phyloP scores from a whole-genome alignment of 2,797 vertebrate species.

The Ctenochaetus hawaiiensis region DNA sequence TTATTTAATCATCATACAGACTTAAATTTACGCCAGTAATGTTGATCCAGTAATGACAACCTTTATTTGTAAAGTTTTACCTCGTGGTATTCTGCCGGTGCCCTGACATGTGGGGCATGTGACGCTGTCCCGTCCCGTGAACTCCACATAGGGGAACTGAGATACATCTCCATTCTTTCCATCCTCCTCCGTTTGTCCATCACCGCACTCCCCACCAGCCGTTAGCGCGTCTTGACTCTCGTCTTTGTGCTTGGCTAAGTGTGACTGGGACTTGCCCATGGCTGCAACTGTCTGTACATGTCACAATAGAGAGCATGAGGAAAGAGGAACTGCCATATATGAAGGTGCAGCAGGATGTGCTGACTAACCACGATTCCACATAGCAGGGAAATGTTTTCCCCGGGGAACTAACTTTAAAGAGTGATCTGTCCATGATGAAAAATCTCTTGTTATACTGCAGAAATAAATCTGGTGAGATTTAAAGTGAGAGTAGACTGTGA shows the following conservation, averaged over 20 bases:
- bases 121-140: constrained; percentile 93
- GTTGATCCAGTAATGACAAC: not conserved
- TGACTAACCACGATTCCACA: constrained; percentile 41
- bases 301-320: constrained; percentile 25
- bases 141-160: constrained; percentile 91
- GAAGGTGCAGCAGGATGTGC: constrained; percentile 20
- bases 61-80: constrained; percentile 69
- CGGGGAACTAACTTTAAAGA: constrained; percentile 18
- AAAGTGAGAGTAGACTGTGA: not conserved
- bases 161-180: constrained; percentile 91
- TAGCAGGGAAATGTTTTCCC: constrained; percentile 31
- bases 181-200: constrained; percentile 83
- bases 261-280: constrained; percentile 95
- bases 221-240: constrained; percentile 84
- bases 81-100: constrained; percentile 96
- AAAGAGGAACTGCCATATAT: not conserved
- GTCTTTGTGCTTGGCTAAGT: constrained; percentile 88
- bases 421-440: not conserved
- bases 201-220: constrained; percentile 76
- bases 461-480: not conserved
- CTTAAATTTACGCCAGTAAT: not conserved
- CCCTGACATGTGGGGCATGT: constrained; percentile 98
- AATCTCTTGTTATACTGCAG: not conserved
- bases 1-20: not conserved
- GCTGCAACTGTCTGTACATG: constrained; percentile 67